Percentiles rank a stretch among this genome's conserved stretches.
phyloP scores from a whole-genome alignment of 2,888 invertebrate genomes.

The Lithophane socia region DNA sequence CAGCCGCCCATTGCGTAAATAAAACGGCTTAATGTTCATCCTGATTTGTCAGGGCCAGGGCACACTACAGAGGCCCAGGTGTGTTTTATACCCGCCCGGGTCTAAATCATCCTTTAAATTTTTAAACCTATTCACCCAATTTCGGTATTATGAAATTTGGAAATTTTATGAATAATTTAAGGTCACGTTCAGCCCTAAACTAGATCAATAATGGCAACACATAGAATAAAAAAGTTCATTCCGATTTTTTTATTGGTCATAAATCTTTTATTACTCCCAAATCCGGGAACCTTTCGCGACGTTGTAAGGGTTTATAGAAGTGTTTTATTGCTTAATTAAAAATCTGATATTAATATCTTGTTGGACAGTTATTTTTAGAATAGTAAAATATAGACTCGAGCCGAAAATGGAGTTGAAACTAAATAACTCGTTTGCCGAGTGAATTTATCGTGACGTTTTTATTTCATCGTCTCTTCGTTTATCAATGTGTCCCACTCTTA shows the following conservation, averaged over 20 bases:
- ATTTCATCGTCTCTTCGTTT: slow-evolving; percentile 50
- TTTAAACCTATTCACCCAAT: slow-evolving; percentile 61
- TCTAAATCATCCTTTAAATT: slow-evolving; percentile 71
- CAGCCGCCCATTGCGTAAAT: slow-evolving; percentile 62
- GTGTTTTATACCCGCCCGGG: slow-evolving; percentile 65
- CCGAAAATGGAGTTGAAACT: slow-evolving; percentile 55
- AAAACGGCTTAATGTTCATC: slow-evolving; percentile 66
- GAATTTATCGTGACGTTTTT: slow-evolving; percentile 65
- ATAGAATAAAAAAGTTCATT: slow-evolving; percentile 50
- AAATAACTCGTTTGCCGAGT: slow-evolving; percentile 45
- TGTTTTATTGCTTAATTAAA: slow-evolving; percentile 55
- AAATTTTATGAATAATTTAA: slow-evolving; percentile 53
- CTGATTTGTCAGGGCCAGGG: slow-evolving; percentile 63
- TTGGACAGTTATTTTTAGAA: slow-evolving; percentile 47
- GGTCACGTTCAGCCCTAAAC: slow-evolving; percentile 32
- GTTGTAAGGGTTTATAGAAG: slow-evolving; percentile 39
- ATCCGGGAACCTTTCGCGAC: slow-evolving; percentile 49
- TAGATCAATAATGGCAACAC: slow-evolving; percentile 58
- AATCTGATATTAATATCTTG: slow-evolving; percentile 50
- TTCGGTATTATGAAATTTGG: slow-evolving; percentile 37
- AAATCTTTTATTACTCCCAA: slow-evolving; percentile 54
- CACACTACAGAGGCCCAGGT: slow-evolving; percentile 65
- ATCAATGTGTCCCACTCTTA: slow-evolving; percentile 52
- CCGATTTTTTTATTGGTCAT: slow-evolving; percentile 47
- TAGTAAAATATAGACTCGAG: slow-evolving; percentile 44